Evolutionary conservation across 1,140 invertebrate genomes (phyloP).

Genomic region (Colletes gigas): DNA sequence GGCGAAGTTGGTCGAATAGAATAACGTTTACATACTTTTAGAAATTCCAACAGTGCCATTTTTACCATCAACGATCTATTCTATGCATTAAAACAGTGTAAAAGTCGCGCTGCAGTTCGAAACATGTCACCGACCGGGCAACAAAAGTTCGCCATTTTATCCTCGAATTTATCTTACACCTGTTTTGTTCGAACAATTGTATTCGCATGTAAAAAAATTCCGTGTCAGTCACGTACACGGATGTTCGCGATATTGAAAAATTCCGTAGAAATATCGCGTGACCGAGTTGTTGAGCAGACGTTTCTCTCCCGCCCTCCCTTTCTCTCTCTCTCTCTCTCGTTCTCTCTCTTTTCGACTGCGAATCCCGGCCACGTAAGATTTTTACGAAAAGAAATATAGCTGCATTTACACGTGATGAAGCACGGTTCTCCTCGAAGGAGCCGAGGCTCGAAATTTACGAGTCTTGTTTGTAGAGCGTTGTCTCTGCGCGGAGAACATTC

Average conservation of each 20-base stretch:
- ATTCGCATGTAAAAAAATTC: not conserved
- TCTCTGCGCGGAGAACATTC: conserved; percentile 41
- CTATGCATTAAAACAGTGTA: conserved; percentile 32
- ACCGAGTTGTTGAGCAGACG: not conserved
- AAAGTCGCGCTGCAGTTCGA: not conserved
- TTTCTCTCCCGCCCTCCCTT: too few relatives aligned
- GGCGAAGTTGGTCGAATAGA: not conserved
- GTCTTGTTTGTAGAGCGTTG: conserved; percentile 64
- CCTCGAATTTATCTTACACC: not conserved
- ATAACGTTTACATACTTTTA: not conserved
- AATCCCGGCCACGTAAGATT: conserved; percentile 13
- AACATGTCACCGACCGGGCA: not conserved
- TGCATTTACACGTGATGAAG: conserved; percentile 63
- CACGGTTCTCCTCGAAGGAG: conserved; percentile 35
- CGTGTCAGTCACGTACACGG: not conserved
- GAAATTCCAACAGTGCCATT: not conserved
- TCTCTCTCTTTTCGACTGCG: not conserved
- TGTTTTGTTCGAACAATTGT: not conserved
- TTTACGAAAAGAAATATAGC: conserved; percentile 41
- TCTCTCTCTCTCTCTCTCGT: too few relatives aligned
- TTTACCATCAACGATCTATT: conserved; percentile 8
- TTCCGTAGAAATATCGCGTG: not conserved
- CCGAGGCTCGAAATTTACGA: conserved; percentile 63
- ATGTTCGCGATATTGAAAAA: conserved; percentile 6
- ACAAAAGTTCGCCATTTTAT: not conserved